Conservation (phyloP, 64 coral and sea anemone genomes). For the Hydrozoanthus tunicans region DNA sequence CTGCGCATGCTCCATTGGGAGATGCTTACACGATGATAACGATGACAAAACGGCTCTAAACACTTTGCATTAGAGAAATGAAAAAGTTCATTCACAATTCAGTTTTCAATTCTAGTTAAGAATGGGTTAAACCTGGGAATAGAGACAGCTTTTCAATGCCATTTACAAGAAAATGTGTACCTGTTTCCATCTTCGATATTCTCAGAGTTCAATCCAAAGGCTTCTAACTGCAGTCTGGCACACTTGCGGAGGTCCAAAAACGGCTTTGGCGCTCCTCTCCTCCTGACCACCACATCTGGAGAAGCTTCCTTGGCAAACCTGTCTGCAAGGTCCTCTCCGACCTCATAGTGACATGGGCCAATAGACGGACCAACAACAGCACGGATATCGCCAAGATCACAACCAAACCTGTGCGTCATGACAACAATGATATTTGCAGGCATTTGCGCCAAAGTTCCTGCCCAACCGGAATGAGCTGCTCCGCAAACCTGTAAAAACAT, state of each 20-base stretch:
- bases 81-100: too few relatives aligned
- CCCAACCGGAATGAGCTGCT: conserved; percentile 51
- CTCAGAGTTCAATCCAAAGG: conserved; percentile 57
- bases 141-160: too few relatives aligned
- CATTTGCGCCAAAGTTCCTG: conserved; percentile 73
- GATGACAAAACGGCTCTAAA: too few relatives aligned
- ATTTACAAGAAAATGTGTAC: neutral
- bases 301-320: conserved; percentile 62
- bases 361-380: conserved; percentile 82
- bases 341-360: conserved; percentile 80
- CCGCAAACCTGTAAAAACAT: conserved; percentile 64
- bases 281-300: conserved; percentile 67
- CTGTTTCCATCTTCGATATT: conserved; percentile 83
- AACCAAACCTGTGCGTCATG: conserved; percentile 74
- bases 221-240: conserved; percentile 73
- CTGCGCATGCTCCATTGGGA: too few relatives aligned
- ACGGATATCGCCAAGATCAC: conserved; percentile 61
- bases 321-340: conserved; percentile 87
- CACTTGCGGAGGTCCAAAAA: conserved; percentile 79
- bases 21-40: too few relatives aligned
- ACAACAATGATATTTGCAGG: conserved; percentile 56
- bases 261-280: conserved; percentile 59
- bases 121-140: too few relatives aligned
- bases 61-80: too few relatives aligned
- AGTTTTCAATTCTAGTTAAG: too few relatives aligned